Percentiles rank a stretch among this genome's conserved stretches.
Conservation (phyloP, 2,888 invertebrate genomes). For the Nemurella pictetii region DNA sequence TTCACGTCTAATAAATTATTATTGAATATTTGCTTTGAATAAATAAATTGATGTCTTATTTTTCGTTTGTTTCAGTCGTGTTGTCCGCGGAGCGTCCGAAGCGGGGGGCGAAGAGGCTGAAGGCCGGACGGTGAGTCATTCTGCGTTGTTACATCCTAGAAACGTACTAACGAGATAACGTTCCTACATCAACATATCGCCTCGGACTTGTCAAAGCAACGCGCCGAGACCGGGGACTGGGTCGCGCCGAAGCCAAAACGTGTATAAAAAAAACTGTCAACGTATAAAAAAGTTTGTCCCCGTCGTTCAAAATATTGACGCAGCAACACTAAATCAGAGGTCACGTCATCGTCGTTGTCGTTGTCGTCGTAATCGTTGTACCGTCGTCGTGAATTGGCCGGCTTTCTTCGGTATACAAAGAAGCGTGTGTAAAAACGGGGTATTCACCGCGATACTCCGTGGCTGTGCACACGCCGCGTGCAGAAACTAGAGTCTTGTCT, state of each 20-base stretch:
- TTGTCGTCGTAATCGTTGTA: too few species aligned
- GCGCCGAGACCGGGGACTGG: too few species aligned
- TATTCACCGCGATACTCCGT: background rate
- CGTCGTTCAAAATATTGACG: too few species aligned
- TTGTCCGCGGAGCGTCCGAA: background rate
- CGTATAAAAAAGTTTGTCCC: too few species aligned
- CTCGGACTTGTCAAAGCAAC: too few species aligned
- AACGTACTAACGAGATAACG: too few species aligned
- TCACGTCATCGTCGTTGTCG: background rate
- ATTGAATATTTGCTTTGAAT: slow-evolving; percentile 27
- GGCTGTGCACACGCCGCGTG: background rate
- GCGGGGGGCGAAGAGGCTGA: background rate
- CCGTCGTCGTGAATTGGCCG: background rate
- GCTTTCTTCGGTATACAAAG: background rate
- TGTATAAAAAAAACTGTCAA: too few species aligned
- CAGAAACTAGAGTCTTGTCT: background rate
- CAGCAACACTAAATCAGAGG: background rate
- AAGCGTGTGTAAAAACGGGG: background rate
- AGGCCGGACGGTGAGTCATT: background rate
- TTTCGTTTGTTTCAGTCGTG: slow-evolving; percentile 22
- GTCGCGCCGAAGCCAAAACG: too few species aligned
- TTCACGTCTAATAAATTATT: slow-evolving; percentile 33
- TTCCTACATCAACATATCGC: too few species aligned
- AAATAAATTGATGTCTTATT: slow-evolving; percentile 33
- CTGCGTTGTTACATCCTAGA: too few species aligned